phyloP scores from a whole-genome alignment of 2,888 invertebrate species.

The Cataglyphis albicans region DNA sequence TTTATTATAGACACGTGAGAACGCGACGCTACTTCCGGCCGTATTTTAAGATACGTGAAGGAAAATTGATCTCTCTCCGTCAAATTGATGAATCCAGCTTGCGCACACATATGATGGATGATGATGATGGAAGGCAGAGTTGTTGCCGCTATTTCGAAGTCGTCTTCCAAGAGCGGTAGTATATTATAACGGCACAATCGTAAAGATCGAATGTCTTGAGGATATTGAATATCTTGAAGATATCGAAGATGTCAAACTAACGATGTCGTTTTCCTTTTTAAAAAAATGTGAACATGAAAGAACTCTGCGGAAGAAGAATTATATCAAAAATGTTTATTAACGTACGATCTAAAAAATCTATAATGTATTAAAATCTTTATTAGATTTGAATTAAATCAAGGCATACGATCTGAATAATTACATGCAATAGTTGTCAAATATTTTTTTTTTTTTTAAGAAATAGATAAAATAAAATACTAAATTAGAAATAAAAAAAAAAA shows the following conservation, averaged over 20 bases:
- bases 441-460: neutral
- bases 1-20: neutral
- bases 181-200: conserved; percentile 41
- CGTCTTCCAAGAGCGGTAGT: neutral
- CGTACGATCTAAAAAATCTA: neutral
- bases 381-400: neutral
- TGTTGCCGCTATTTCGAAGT: conserved; percentile 23
- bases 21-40: conserved; percentile 10
- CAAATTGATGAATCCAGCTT: conserved; percentile 28
- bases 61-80: conserved; percentile 21
- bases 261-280: neutral
- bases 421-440: neutral
- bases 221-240: neutral
- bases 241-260: neutral
- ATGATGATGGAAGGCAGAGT: conserved; percentile 23
- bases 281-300: neutral
- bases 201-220: conserved; percentile 4
- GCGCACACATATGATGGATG: conserved; percentile 17
- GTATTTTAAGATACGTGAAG: neutral
- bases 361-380: neutral
- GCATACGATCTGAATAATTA: neutral
- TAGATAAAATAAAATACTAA: neutral
- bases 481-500: neutral
- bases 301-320: neutral
- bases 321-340: neutral